Percentiles rank a stretch among this genome's conserved stretches.
Conservation (phyloP, 1,140 invertebrate species). For the Drosophila parvula region DNA sequence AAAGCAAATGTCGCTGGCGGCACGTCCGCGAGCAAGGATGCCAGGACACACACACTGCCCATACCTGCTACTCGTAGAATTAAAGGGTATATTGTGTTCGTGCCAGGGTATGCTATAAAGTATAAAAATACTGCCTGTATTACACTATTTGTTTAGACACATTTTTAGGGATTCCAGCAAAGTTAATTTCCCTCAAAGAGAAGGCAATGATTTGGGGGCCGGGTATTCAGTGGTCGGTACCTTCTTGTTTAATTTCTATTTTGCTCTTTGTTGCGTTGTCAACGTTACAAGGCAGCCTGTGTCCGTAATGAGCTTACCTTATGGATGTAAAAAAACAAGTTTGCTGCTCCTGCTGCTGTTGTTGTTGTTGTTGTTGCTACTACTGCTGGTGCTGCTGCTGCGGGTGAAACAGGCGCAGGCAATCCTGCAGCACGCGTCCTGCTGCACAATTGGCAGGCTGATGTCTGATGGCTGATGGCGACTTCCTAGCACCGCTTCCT, state of each 20-base stretch:
- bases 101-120: too few species aligned
- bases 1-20: conserved; percentile 74
- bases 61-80: background rate
- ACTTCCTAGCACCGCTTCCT: conserved; percentile 65
- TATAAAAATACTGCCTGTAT: too few species aligned
- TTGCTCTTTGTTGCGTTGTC: conserved; percentile 44
- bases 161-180: background rate
- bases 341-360: conserved; percentile 35
- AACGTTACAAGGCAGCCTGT: conserved; percentile 54
- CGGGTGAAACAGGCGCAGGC: conserved; percentile 33
- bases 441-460: conserved; percentile 72
- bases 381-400: conserved; percentile 19
- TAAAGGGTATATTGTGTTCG: background rate
- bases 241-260: background rate
- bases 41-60: conserved; percentile 18
- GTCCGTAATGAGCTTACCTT: conserved; percentile 78
- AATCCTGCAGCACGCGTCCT: conserved; percentile 70
- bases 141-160: too few species aligned
- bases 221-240: background rate
- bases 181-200: background rate
- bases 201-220: background rate
- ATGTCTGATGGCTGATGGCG: conserved; percentile 43
- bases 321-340: conserved; percentile 64
- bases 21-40: conserved; percentile 70
- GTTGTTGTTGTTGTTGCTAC: conserved; percentile 12